Evolutionary conservation across 2,888 invertebrate genomes (phyloP), one percentile per base, ranked within the genome.

Genomic region (Cerastis leucographa): DNA sequence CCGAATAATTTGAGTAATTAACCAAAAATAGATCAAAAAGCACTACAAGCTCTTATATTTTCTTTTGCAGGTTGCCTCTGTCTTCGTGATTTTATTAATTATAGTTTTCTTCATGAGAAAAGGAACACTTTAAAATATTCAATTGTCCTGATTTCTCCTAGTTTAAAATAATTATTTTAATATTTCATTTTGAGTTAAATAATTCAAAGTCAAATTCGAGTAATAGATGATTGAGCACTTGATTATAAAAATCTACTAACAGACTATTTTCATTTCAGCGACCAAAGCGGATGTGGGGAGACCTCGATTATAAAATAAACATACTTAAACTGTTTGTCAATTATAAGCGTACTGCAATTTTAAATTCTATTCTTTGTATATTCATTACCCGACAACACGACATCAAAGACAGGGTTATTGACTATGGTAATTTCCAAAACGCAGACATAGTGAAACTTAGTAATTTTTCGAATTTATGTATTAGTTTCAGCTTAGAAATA

Each of bases 221-320:
- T 64, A 25, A 64, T 2, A 17, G 42, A 9, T 42, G 22, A 42
- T 17, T 67, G 54, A 69, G 44, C 35, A 44, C n/a, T 83, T 68
- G 67, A 77, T 85, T 87, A 80, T 78, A 81, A 84, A 90, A 89
- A 87, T 83, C 89, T 89, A 92, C 91, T 92, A 93, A 93, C 91
- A 72, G 66, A 85, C 83, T 86, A 88, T 92, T 94, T 93, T 93
- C 83, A 87, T 94, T 94, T 92, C 94, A 94, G 94, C 91, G 66
- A 85, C 76, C 90, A 85, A 83, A 87, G 81, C 87, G 87, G 90
- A 88, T 83, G 80, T 88, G 86, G 83, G 88, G 90, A 83, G 86
- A 87, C 90, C 83, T 88, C 91, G 79, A 88, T 78, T 81, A 71
- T 78, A 73, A 73, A 70, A 68, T 84, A 72, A 69, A 78, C 62